Conservation (phyloP, 2,113 vertebrate genomes). For the Rhynchomys soricoides region DNA sequence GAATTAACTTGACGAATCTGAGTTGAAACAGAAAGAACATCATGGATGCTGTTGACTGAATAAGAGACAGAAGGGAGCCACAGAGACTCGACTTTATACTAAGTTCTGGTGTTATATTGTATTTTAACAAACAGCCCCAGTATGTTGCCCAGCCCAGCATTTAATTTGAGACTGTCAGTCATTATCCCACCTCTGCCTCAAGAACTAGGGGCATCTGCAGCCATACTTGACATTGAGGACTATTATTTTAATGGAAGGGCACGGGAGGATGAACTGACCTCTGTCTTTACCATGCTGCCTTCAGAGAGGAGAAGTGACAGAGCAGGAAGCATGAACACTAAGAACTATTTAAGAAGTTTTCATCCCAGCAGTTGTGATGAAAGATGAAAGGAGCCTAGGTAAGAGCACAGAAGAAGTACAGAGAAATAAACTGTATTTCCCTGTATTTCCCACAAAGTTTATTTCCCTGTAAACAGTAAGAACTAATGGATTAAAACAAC, state of each 20-base stretch:
- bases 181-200: neutral
- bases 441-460: neutral
- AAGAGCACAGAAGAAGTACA: neutral
- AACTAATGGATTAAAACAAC: neutral
- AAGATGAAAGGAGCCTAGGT: neutral
- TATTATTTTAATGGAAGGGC: neutral
- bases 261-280: neutral
- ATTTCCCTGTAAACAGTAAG: neutral
- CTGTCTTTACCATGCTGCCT: neutral
- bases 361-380: neutral
- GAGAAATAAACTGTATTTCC: neutral
- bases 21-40: no score
- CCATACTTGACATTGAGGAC: accelerated
- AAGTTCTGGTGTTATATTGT: neutral
- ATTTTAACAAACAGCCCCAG: neutral
- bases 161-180: neutral
- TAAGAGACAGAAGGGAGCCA: neutral
- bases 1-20: no score
- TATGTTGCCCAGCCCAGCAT: neutral
- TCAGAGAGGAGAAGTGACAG: neutral
- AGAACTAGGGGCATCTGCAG: accelerated
- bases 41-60: neutral
- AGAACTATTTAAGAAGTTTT: neutral
- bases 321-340: neutral
- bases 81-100: neutral